These are phyloP conservation scores for Sminthurinus signatus DNA, from an alignment of 1,140 invertebrate species.

Conservation along the genomic window DNA sequence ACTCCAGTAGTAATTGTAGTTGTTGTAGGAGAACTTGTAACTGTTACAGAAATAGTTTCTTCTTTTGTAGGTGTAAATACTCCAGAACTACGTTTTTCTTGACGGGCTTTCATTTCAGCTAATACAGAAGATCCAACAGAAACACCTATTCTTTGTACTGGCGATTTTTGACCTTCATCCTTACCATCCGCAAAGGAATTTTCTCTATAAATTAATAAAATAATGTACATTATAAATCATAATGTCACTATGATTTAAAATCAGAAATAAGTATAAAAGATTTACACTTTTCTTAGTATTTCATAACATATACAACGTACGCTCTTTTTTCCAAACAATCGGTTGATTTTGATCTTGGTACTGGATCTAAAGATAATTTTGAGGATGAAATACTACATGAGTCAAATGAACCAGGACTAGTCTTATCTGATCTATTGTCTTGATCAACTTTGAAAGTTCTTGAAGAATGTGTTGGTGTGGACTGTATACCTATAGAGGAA, in stretches of 20 bases:
- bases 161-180: conserved; percentile 36
- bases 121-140: conserved; percentile 45
- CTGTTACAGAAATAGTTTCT: conserved; percentile 1
- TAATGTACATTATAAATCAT: no score
- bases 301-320: no score
- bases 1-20: conserved; percentile 15
- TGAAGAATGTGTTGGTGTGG: conserved; percentile 40
- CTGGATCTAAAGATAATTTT: conserved; percentile 36
- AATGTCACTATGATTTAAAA: no score
- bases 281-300: no score
- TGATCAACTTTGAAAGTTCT: conserved; percentile 37
- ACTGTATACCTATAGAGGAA: conserved; percentile 40
- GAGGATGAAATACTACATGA: conserved; percentile 33
- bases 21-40: conserved; percentile 15
- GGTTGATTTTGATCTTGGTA: conserved; percentile 40
- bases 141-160: conserved; percentile 40
- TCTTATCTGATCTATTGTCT: conserved; percentile 37
- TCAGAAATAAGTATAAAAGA: no score
- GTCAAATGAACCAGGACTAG: conserved; percentile 41
- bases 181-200: conserved; percentile 11
- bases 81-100: conserved; percentile 47
- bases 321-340: conserved; percentile 37
- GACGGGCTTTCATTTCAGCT: conserved; percentile 49
- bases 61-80: conserved; percentile 25
- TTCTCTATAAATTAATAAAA: conserved; percentile 18